These are phyloP conservation scores for Zaprionus tsacasi DNA, from an alignment of 1,140 invertebrate genomes.

Conservation along the genomic window DNA sequence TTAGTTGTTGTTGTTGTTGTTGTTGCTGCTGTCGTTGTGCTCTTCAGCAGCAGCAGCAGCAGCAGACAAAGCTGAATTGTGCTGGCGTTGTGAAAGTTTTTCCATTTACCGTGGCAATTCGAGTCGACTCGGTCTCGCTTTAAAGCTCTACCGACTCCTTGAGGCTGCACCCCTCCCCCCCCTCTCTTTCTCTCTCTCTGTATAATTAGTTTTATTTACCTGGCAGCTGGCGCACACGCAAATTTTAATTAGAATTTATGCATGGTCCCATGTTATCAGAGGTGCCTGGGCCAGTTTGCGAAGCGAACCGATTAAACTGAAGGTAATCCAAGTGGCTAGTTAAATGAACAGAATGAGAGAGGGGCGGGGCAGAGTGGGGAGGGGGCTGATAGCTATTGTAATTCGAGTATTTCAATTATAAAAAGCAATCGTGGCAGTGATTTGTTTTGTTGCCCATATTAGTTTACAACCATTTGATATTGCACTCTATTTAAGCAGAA, in stretches of 20 bases:
- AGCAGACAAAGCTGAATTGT: constrained; percentile 60
- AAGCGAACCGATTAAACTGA: background rate
- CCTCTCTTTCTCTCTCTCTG: constrained; percentile 37
- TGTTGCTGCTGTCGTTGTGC: constrained; percentile 19
- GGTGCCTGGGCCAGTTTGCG: constrained; percentile 18
- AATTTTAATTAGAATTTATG: constrained; percentile 80
- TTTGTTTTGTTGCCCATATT: constrained; percentile 49
- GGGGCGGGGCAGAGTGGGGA: background rate
- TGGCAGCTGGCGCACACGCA: constrained; percentile 63
- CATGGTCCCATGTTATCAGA: constrained; percentile 45
- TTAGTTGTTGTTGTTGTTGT: constrained; percentile 45
- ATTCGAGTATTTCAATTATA: constrained; percentile 78
- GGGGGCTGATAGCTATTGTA: constrained; percentile 35
- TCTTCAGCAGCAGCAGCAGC: constrained; percentile 57
- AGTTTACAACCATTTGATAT: constrained; percentile 53
- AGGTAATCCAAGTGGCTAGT: background rate
- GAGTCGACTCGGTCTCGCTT: constrained; percentile 42
- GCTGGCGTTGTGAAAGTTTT: constrained; percentile 60
- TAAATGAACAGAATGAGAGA: background rate
- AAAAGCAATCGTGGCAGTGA: constrained; percentile 57
- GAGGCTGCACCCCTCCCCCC: no score
- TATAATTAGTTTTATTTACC: constrained; percentile 79
- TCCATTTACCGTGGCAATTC: constrained; percentile 61
- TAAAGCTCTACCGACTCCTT: constrained; percentile 33
- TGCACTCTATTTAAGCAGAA: no score